These are phyloP conservation scores for Garra rufa DNA, from an alignment of 2,113 vertebrate genomes.

Conservation along the genomic window DNA sequence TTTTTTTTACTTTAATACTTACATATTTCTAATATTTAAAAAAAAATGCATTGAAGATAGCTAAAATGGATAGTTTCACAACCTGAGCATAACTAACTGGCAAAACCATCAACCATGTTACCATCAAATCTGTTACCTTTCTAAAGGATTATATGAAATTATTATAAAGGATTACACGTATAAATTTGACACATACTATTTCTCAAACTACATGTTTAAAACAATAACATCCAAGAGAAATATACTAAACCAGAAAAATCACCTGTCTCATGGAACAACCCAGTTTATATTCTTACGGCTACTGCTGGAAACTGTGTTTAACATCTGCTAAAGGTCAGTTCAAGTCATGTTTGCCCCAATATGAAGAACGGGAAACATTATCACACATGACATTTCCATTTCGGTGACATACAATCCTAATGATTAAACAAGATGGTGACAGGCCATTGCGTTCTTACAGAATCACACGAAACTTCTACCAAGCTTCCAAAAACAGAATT, in stretches of 20 bases:
- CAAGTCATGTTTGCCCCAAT: constrained; percentile 8
- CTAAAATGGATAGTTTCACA: too few species aligned
- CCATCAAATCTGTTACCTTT: background rate
- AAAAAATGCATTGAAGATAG: too few species aligned
- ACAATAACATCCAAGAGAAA: background rate
- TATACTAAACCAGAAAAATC: background rate
- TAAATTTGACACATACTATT: background rate
- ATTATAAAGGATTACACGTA: background rate
- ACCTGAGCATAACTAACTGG: too few species aligned
- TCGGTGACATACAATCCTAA: constrained; percentile 16
- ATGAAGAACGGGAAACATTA: constrained; percentile 39
- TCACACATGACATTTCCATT: constrained; percentile 46
- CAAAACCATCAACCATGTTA: background rate
- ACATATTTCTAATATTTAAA: too few species aligned
- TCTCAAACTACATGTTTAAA: background rate
- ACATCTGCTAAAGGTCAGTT: constrained; percentile 41
- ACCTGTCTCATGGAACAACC: background rate
- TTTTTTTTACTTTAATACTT: too few species aligned
- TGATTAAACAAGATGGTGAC: constrained; percentile 32
- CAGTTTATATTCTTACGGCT: background rate
- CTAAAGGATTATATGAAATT: background rate
- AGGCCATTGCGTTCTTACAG: background rate
- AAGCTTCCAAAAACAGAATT: background rate
- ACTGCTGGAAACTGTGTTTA: background rate
- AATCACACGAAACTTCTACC: background rate